Base-by-base conservation (phyloP, 2,888 invertebrate species). In the Papilio demoleus region DNA sequence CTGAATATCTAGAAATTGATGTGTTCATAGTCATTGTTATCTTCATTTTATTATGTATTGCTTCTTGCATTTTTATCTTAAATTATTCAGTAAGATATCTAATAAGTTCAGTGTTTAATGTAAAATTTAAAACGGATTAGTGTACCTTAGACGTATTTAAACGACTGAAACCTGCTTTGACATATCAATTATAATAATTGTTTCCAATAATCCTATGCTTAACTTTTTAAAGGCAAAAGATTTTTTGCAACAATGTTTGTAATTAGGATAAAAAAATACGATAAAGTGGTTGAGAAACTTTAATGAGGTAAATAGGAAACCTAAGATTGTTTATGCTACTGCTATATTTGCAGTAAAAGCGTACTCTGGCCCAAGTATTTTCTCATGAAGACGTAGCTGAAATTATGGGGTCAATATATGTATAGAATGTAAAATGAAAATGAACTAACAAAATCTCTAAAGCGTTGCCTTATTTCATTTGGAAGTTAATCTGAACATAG, bases 1-100 rank as follows among this genome's bases (percentile, higher is more conserved):
- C 61, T 0, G 71, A 79, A 53, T 79, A 78, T 66, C 73, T 75
- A 22, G 80, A 81, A 68, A 12, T 76, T 4, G 71, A 79, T 47
- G 62, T 79, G 11, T 24, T 69, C 2, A 12, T 22, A 59, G 42
- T 73, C 12, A 17, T 68, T 3, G 53, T 38, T 17, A 5, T 70
- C 22, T n/a, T 67, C 45, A 66, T 72, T 19, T 53, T 36, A 67
- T 45, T 67, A 14, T 12, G 12, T 60, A 11, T 1, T 34, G 5
- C 14, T 24, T 14, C 24, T 6, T 9, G 17, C 17, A 38, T 68
- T 58, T 58, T 17, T 5, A 2, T 58, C 2, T 6, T 63, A 6
- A 24, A 22, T 22, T 6, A 12, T 38, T 38, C 36, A 2, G 4
- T 58, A 24, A 36, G n/a, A 12, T 31, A 14, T 31, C 4, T 38